Conservation (phyloP, 2,888 invertebrate genomes). For the Diadegma fenestrale region DNA sequence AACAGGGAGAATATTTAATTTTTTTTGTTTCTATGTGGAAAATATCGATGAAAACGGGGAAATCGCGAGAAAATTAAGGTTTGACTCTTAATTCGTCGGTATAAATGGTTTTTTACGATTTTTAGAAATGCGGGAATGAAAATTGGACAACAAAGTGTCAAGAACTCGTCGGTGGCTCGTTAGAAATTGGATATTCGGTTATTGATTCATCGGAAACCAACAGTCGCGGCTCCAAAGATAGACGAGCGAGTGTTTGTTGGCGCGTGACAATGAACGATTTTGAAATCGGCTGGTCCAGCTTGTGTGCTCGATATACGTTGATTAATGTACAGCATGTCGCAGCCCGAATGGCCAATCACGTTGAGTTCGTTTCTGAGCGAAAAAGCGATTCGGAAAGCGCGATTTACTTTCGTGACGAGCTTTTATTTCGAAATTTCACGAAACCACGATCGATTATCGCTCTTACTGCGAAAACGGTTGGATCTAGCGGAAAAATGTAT, state of each 20-base stretch:
- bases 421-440: neutral
- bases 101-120: neutral
- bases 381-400: neutral
- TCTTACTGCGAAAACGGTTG: neutral
- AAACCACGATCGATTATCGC: neutral
- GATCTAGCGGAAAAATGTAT: neutral
- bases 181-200: slow-evolving; percentile 28
- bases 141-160: neutral
- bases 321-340: neutral
- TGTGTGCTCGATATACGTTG: neutral
- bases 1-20: no score
- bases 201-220: slow-evolving; percentile 9
- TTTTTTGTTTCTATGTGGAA: no score
- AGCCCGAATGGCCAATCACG: neutral
- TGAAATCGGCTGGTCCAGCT: slow-evolving; percentile 12
- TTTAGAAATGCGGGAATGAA: neutral
- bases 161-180: neutral
- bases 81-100: no score
- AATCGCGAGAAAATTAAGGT: no score
- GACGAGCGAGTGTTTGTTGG: slow-evolving; percentile 26
- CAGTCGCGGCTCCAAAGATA: slow-evolving; percentile 3
- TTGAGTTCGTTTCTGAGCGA: neutral
- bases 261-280: slow-evolving; percentile 41
- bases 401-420: neutral
- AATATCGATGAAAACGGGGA: no score